Conservation (phyloP, 2,797 vertebrate species). For the Myotis vivesi region DNA sequence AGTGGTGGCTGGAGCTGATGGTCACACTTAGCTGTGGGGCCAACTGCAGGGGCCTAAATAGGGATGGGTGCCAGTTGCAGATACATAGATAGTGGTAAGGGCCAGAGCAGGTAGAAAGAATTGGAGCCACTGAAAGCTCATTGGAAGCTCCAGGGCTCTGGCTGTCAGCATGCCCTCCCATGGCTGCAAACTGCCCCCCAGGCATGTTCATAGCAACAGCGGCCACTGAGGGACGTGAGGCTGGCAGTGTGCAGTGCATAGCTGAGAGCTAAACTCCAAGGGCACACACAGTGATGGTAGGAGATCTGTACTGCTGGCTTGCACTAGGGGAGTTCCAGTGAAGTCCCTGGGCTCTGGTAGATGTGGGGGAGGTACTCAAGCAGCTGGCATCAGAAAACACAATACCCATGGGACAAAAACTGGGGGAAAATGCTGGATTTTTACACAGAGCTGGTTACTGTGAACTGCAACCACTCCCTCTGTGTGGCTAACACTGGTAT, state of each 20-base stretch:
- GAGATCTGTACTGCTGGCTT: background rate
- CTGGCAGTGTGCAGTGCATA: background rate
- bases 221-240: no score
- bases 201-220: rapidly evolving
- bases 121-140: no score
- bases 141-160: background rate
- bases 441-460: background rate
- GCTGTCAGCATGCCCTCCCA: background rate
- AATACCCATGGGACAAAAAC: background rate
- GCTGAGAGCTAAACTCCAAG: background rate
- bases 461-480: background rate
- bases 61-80: background rate
- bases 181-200: background rate
- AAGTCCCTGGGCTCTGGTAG: rapidly evolving
- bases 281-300: no score
- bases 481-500: background rate
- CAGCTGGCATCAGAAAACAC: background rate
- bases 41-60: background rate
- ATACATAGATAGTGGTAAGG: background rate
- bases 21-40: background rate
- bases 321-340: background rate
- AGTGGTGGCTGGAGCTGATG: background rate
- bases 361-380: no score
- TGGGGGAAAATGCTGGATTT: background rate
- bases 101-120: background rate